Percentiles rank a stretch among this genome's conserved stretches.
phyloP scores from a whole-genome alignment of 2,888 invertebrate genomes.

The Agrilus mali region DNA sequence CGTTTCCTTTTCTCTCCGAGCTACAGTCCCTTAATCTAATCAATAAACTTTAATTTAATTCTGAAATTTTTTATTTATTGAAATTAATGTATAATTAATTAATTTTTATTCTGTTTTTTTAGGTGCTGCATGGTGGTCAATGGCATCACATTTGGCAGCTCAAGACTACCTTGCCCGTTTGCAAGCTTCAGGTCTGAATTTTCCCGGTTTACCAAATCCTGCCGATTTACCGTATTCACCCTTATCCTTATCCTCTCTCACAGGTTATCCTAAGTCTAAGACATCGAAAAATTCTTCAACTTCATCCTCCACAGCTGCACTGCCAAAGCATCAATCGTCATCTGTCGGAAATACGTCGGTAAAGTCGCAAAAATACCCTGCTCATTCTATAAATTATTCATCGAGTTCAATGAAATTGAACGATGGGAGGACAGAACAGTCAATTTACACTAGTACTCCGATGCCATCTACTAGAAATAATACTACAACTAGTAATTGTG shows the following conservation, averaged over 20 bases:
- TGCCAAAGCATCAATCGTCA: slow-evolving; percentile 16
- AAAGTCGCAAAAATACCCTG: slow-evolving; percentile 4
- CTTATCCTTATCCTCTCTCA: slow-evolving; percentile 39
- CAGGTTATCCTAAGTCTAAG: slow-evolving; percentile 22
- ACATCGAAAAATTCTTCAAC: slow-evolving; percentile 19
- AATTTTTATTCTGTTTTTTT: slow-evolving; percentile 15
- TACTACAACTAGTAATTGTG: slow-evolving; percentile 9
- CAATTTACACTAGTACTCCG: slow-evolving; percentile 15
- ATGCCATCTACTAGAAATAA: slow-evolving; percentile 20
- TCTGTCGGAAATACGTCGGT: slow-evolving; percentile 6
- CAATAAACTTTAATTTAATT: too few relatives aligned
- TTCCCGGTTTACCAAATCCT: slow-evolving; percentile 46
- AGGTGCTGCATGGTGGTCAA: slow-evolving; percentile 86
- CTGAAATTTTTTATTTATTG: too few relatives aligned
- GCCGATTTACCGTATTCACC: slow-evolving; percentile 50
- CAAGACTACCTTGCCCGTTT: slow-evolving; percentile 77
- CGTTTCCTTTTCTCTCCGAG: too few relatives aligned
- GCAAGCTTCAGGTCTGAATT: slow-evolving; percentile 66
- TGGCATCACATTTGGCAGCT: slow-evolving; percentile 78
- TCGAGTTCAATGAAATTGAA: slow-evolving; percentile 9
- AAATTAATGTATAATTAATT: too few relatives aligned
- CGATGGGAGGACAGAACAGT: slow-evolving; percentile 18
- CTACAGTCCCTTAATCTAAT: too few relatives aligned
- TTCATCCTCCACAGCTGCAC: slow-evolving; percentile 18
- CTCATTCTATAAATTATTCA: slow-evolving; percentile 5